phyloP scores from a whole-genome alignment of 1,140 invertebrate species.

The Drosophila tropicalis region DNA sequence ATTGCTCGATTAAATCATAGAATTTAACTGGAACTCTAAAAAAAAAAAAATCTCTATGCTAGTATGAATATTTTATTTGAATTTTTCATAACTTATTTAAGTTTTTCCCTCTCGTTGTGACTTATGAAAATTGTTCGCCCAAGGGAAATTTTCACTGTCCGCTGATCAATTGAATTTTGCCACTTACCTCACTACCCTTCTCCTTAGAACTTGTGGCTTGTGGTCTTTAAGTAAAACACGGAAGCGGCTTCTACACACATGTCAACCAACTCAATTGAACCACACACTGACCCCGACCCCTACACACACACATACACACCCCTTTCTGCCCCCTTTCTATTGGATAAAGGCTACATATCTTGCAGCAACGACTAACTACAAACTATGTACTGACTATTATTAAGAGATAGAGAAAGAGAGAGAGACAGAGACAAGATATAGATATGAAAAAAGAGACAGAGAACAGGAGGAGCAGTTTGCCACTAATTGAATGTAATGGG shows the following conservation, averaged over 20 bases:
- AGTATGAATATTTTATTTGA: too few species aligned
- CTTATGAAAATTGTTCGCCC: too few species aligned
- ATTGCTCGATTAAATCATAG: not conserved
- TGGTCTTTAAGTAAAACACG: conserved; percentile 51
- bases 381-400: conserved; percentile 8
- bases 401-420: conserved; percentile 21
- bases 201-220: conserved; percentile 25
- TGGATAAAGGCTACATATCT: conserved; percentile 4
- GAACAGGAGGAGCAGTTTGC: conserved; percentile 26
- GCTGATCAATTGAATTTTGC: not conserved
- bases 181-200: not conserved
- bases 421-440: not conserved
- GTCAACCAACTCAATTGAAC: conserved; percentile 62
- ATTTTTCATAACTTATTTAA: too few species aligned
- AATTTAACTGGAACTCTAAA: not conserved
- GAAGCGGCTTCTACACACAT: conserved; percentile 44
- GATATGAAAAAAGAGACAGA: conserved; percentile 37
- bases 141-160: not conserved
- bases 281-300: conserved; percentile 53
- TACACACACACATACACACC: conserved; percentile 6
- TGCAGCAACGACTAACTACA: not conserved
- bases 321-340: not conserved
- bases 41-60: too few species aligned
- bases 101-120: too few species aligned
- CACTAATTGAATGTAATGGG: conserved; percentile 79